Evolutionary conservation across 2,888 invertebrate genomes (phyloP), one percentile per base, ranked within the genome.

Genomic region (Polydrusus cervinus): DNA sequence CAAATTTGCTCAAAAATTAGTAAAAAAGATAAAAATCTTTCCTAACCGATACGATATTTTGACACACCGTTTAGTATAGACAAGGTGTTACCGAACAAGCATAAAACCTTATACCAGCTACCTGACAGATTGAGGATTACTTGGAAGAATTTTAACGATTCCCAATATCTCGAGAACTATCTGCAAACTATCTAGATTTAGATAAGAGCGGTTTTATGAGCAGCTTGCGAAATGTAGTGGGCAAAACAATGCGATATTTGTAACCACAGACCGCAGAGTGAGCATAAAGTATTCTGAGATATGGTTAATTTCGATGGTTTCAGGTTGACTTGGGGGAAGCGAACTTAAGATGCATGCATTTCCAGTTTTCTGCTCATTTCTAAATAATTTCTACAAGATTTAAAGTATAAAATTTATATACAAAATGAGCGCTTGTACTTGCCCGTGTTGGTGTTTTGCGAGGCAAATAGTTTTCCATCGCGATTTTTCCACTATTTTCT

Each of bases 1-100:
- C n/a, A n/a, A n/a, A n/a, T n/a, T 25, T 25, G 25, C 25, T 5
- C 25, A 1, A 25, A 5, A 3, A 25, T 25, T 25, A 25, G 25
- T 25, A 70, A 38, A 3, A 5, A 30, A 47, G 70, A 62, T 62
- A 70, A 57, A 13, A 18, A 43, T 18, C 10, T 40, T 40, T n/a
- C 13, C 47, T 16, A 5, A 40, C 9, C 34, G 47, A 70, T 65
- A 65, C 57, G 71, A 66, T 71, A 70, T 70, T 75, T 75, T 75
- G 74, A 71, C 74, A 66, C 57, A 65, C 43, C 72, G 68, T 75
- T 75, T 75, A 75, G 68, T 68, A 61, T 61, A 62, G 75, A 75
- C 75, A 75, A 75, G 75, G 75, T 75, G 75, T 75, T 71, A 68
- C 51, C 64, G 71, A 72, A 71, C 71, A 75, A 66, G 66, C 70